Evolutionary conservation across 2,888 invertebrate species (phyloP).

Genomic region (Pseudanteris insignis): DNA sequence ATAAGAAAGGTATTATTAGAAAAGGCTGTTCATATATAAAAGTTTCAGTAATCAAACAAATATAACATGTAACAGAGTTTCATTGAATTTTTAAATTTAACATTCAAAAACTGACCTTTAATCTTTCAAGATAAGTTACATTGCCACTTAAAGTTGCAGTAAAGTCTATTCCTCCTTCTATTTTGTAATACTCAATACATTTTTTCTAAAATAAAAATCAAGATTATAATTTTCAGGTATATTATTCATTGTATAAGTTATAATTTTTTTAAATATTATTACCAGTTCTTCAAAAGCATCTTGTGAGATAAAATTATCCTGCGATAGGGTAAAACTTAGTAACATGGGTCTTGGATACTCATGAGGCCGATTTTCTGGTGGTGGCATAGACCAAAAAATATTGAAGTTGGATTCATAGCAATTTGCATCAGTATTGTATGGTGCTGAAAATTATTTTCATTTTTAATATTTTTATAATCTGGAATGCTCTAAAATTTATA

Average conservation of each 20-base stretch:
- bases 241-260: too few relatives aligned
- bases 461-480: neutral
- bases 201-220: constrained; percentile 68
- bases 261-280: constrained; percentile 45
- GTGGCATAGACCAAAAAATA: constrained; percentile 96
- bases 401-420: constrained; percentile 84
- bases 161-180: constrained; percentile 75
- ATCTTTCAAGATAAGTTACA: constrained; percentile 83
- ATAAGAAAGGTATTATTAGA: too few relatives aligned
- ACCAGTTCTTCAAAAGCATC: constrained; percentile 86
- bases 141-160: constrained; percentile 75
- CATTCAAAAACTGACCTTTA: constrained; percentile 71
- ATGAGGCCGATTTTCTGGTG: constrained; percentile 88
- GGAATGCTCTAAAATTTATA: constrained; percentile 2
- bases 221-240: too few relatives aligned
- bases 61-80: neutral
- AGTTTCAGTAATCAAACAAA: too few relatives aligned
- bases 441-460: constrained; percentile 72
- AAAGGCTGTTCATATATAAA: too few relatives aligned
- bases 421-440: constrained; percentile 82
- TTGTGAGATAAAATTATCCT: constrained; percentile 82
- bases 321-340: constrained; percentile 84
- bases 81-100: neutral
- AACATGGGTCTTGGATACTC: constrained; percentile 94
- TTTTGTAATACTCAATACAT: constrained; percentile 84